Base-by-base conservation (phyloP, 2,888 invertebrate species). In the Drosophila lacicola region DNA sequence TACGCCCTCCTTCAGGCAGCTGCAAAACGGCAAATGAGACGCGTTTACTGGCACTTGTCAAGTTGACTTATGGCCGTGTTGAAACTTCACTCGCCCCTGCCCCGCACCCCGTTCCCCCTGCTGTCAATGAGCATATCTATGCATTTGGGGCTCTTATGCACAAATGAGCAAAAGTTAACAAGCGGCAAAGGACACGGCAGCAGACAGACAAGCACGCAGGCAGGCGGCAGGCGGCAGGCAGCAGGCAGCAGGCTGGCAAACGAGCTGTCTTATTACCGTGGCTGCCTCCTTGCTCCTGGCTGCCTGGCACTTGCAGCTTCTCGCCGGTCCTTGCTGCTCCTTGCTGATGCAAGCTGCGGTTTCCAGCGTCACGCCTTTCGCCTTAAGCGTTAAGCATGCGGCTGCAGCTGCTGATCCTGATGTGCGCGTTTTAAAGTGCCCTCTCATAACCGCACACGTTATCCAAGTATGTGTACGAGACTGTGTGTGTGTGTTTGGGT, bases 81-180 rank as follows among this genome's bases (percentile, higher is more conserved):
- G 74, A 70, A 74, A 78, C 71, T 69, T 70, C 44, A 36, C 47
- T 39, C 44, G 74, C 74, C 74, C 78, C 73, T 77, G 74, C 17
- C 5, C 49, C 56, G 42, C 34, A 10, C 19, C 45, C 14, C n/a
- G 1, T 14, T 13, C 0, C 37, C 42, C 21, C 47, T 21, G 42
- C 44, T 45, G 60, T 53, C 46, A 34, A 6, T 37, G 10, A 53
- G 25, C 14, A 29, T 39, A 21, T 55, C 49, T 53, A 45, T 64
- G 62, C 54, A 39, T 54, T 62, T 60, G 36, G 54, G 47, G 66
- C 58, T 58, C 57, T 60, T 60, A 57, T 78, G 78, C 82, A 68
- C 78, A 83, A 83, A 83, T 88, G 83, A 82, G 83, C 86, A 85
- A 85, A 83, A 88, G 72, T 80, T 82, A 85, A 85, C 88, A 74